Evolutionary conservation across 2,888 invertebrate genomes (phyloP), one percentile per base, ranked within the genome.

Genomic region (Molorchus minor): DNA sequence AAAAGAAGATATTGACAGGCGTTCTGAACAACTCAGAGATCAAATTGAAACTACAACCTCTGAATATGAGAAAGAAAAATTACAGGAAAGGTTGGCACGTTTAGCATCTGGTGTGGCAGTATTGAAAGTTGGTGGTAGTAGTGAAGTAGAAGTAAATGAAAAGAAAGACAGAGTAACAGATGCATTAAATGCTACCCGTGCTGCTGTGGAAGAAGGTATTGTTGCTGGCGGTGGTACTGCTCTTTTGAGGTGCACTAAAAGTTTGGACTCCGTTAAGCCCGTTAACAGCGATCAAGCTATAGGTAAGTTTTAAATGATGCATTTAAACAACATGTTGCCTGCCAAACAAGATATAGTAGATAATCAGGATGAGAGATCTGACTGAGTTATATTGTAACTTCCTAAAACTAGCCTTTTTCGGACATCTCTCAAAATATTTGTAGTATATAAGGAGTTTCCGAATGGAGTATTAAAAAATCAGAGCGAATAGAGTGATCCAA

Each of bases 141-240:
- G 82, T 64, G 83, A 83, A 71, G 81, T 82, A 10, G 83, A 84
- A 70, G 79, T 84, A 13, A 83, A 82, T 64, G 83, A 83, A 67
- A 81, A 81, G 67, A 83, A 83, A 68, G 82, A 81, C 60, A 74
- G 83, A 29, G 82, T 83, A 2, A 82, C 81, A 57, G 83, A 83
- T 70, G 83, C 83, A 2, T 68, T 84, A 58, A 79, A 82, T 68
- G 83, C 83, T 0, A 84, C 83, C 1, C 72, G 81, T 36, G 83
- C 83, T 30, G 83, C 83, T 45, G 80, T 84, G 41, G 83, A 82
- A 70, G 83, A 83, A 72, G 83, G 83, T 47, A 81, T 84, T 58
- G 82, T 84, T 13, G 78, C 83, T 40, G 83, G 83, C 25, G 84
- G 83, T 64, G 84, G 83, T 53, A 81, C 81, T 52, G 82, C 83